phyloP scores from a whole-genome alignment of 2,888 invertebrate genomes.

The Nasonia oneida region DNA sequence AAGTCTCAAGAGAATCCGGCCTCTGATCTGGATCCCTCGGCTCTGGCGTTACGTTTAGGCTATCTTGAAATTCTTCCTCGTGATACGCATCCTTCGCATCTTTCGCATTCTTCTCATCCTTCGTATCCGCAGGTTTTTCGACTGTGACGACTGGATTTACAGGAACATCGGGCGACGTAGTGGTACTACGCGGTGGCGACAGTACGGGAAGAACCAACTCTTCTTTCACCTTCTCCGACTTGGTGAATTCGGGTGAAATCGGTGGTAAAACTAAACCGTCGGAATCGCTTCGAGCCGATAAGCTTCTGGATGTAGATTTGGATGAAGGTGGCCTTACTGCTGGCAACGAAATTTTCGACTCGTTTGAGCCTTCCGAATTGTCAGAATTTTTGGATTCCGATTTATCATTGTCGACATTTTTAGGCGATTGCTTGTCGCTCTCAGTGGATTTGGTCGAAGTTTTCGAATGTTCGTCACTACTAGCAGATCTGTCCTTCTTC shows the following conservation, averaged over 20 bases:
- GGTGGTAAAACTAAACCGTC: slow-evolving; percentile 71
- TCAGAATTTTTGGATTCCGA: not conserved
- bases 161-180: slow-evolving; percentile 43
- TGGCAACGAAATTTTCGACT: slow-evolving; percentile 67
- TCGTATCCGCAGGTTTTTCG: not conserved
- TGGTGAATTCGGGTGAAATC: slow-evolving; percentile 71
- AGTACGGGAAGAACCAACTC: slow-evolving; percentile 71
- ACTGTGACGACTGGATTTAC: not conserved
- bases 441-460: slow-evolving; percentile 8
- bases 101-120: slow-evolving; percentile 32
- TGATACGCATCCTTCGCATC: slow-evolving; percentile 50
- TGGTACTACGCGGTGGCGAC: slow-evolving; percentile 63
- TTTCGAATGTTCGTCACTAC: slow-evolving; percentile 26
- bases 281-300: slow-evolving; percentile 64
- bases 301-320: slow-evolving; percentile 63
- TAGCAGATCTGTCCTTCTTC: slow-evolving; percentile 15
- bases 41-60: slow-evolving; percentile 76
- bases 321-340: slow-evolving; percentile 70
- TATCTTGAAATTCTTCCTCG: slow-evolving; percentile 79
- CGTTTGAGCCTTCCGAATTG: slow-evolving; percentile 21
- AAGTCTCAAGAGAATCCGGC: slow-evolving; percentile 69
- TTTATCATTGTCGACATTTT: slow-evolving; percentile 24
- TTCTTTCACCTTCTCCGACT: slow-evolving; percentile 66
- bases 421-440: slow-evolving; percentile 31
- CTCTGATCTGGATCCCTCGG: slow-evolving; percentile 63